Percentiles rank a stretch among this genome's conserved stretches.
These are phyloP conservation scores for Thaleichthys pacificus DNA, from an alignment of 2,797 vertebrate genomes.

Conservation along the genomic window DNA sequence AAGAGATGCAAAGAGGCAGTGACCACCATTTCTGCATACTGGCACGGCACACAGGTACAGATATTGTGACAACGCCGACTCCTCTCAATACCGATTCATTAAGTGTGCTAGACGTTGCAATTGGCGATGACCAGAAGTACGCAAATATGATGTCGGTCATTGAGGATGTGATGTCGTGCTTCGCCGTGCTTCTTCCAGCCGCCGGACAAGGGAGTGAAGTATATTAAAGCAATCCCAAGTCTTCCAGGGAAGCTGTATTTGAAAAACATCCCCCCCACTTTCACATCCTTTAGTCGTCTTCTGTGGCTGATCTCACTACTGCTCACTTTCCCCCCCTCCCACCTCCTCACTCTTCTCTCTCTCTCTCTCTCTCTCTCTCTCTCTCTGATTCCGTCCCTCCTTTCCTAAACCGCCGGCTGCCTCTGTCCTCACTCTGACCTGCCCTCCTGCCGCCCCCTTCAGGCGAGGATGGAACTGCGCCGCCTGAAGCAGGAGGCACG, in stretches of 20 bases:
- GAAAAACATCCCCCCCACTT: constrained; percentile 45
- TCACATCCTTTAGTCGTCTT: constrained; percentile 45
- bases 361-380: constrained; percentile 25
- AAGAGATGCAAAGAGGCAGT: constrained; percentile 90
- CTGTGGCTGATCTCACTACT: constrained; percentile 55
- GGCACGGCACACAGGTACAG: constrained; percentile 94
- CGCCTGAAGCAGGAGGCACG: constrained; percentile 92
- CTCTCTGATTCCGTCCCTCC: constrained; percentile 37
- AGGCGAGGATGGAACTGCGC: constrained; percentile 96
- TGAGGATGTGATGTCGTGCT: not conserved
- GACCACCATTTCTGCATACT: constrained; percentile 91
- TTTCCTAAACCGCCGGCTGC: constrained; percentile 34
- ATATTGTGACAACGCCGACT: not conserved
- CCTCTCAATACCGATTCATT: too few relatives aligned
- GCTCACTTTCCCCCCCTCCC: constrained; percentile 33
- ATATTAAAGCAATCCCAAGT: constrained; percentile 14
- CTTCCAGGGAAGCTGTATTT: constrained; percentile 39
- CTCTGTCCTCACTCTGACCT: constrained; percentile 40
- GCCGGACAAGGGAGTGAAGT: constrained; percentile 13
- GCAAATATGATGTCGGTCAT: not conserved
- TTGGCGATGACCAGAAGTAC: too few relatives aligned
- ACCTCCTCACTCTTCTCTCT: constrained; percentile 27
- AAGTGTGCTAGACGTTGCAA: too few relatives aligned
- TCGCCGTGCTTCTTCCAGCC: not conserved
- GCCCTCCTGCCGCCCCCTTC: constrained; percentile 64